Percentiles rank a stretch among this genome's conserved stretches.
Conservation (phyloP, 2,797 vertebrate species). For the Discoglossus pictus region DNA sequence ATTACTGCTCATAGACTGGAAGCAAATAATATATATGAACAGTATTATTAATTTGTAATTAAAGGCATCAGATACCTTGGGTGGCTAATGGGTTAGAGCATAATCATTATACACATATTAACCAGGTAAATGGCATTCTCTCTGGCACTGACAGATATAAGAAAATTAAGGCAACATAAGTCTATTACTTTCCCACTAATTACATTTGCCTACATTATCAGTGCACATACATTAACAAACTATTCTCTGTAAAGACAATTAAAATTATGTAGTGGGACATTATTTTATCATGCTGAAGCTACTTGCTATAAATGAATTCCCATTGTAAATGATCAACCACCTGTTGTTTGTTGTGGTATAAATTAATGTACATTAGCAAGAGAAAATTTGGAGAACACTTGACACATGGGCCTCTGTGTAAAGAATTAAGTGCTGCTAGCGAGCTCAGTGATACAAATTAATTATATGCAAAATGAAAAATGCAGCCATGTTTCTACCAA, state of each 20-base stretch:
- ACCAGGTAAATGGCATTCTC: neutral
- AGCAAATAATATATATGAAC: too few species aligned
- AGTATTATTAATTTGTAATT: too few species aligned
- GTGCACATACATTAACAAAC: neutral
- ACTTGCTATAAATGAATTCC: conserved; percentile 11
- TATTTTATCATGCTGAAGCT: neutral
- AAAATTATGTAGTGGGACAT: neutral
- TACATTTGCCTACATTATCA: neutral
- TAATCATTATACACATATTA: conserved; percentile 7
- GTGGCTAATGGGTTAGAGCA: too few species aligned
- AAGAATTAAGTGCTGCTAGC: conserved; percentile 27
- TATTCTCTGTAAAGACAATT: neutral
- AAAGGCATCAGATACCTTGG: too few species aligned
- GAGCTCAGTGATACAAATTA: conserved; percentile 24
- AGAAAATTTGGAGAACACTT: conserved; percentile 13
- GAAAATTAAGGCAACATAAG: neutral
- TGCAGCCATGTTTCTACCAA: conserved; percentile 12
- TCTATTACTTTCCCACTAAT: neutral
- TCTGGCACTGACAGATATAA: neutral
- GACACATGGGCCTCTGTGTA: conserved; percentile 26
- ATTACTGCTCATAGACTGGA: too few species aligned
- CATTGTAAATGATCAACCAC: conserved; percentile 21
- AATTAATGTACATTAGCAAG: conserved; percentile 27
- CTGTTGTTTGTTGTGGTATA: conserved; percentile 32
- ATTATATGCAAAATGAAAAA: conserved; percentile 29